Evolutionary conservation across 2,888 invertebrate genomes (phyloP).

Genomic region (Thera obeliscata): DNA sequence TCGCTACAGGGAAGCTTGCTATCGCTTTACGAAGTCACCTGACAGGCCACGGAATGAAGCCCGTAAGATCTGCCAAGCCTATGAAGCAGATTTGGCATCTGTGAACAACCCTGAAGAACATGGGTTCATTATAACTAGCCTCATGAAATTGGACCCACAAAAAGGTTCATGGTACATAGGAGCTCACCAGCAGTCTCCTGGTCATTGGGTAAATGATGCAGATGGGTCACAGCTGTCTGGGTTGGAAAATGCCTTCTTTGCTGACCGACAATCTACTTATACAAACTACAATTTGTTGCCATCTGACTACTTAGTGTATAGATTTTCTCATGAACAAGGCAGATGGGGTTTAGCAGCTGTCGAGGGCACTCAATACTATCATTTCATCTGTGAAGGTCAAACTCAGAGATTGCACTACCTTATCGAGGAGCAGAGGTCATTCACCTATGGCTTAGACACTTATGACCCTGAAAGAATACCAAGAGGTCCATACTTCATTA

Average conservation of each 20-base stretch:
- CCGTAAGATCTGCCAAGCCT: conserved; percentile 92
- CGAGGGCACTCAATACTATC: conserved; percentile 89
- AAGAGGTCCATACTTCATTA: conserved; percentile 94
- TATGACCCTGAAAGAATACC: conserved; percentile 92
- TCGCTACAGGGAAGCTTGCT: conserved; percentile 92
- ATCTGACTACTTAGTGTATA: conserved; percentile 91
- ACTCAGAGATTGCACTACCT: conserved; percentile 89
- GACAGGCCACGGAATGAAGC: conserved; percentile 92
- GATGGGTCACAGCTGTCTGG: conserved; percentile 92
- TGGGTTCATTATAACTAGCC: conserved; percentile 91
- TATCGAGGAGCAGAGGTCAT: conserved; percentile 89
- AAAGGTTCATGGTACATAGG: conserved; percentile 95
- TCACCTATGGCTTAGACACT: conserved; percentile 93
- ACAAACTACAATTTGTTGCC: conserved; percentile 81
- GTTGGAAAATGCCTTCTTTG: conserved; percentile 92
- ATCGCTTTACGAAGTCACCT: conserved; percentile 95
- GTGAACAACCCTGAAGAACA: conserved; percentile 94
- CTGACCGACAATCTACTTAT: conserved; percentile 76
- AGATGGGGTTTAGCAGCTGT: conserved; percentile 94
- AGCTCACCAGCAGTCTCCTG: conserved; percentile 89
- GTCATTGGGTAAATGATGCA: conserved; percentile 92
- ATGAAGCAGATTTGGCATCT: conserved; percentile 91
- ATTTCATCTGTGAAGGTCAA: conserved; percentile 95
- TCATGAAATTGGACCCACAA: conserved; percentile 93
- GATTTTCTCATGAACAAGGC: conserved; percentile 88